A percentile compares a stretch with the other conserved stretches of the same genome.
Conservation (phyloP, 1,140 invertebrate genomes). For the Ruditapes philippinarum region DNA sequence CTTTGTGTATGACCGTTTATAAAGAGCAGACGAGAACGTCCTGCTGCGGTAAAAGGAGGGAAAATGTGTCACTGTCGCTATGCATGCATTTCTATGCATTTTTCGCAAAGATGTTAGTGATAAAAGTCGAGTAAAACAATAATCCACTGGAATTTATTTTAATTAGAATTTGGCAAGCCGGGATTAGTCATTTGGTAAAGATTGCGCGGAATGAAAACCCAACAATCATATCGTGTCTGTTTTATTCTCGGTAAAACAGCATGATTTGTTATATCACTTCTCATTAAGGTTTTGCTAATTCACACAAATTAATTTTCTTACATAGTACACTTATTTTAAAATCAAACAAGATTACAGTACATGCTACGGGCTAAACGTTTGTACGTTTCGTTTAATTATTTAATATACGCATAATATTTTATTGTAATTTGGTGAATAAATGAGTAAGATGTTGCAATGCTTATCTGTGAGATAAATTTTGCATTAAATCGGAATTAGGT, state of each 20-base stretch:
- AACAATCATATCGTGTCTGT: neutral
- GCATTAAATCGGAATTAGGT: neutral
- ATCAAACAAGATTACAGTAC: neutral
- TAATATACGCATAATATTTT: too few species aligned
- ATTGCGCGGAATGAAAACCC: neutral
- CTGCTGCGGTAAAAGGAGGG: neutral
- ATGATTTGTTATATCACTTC: neutral
- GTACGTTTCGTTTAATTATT: too few species aligned
- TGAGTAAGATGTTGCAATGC: too few species aligned
- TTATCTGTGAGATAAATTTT: neutral
- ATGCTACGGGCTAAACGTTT: neutral
- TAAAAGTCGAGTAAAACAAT: neutral
- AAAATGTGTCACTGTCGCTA: neutral
- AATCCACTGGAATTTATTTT: conserved; percentile 18
- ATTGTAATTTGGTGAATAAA: too few species aligned
- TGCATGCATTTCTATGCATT: neutral
- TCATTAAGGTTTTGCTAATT: neutral
- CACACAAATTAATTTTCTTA: neutral
- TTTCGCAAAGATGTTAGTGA: conserved; percentile 6
- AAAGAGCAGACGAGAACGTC: neutral
- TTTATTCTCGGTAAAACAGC: neutral
- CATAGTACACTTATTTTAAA: neutral
- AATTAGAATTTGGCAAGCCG: conserved; percentile 14
- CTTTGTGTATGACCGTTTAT: neutral
- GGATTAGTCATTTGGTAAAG: neutral